Evolutionary conservation across 1,140 invertebrate species (phyloP), one percentile per base, ranked within the genome.

Genomic region (Cydia splendana): DNA sequence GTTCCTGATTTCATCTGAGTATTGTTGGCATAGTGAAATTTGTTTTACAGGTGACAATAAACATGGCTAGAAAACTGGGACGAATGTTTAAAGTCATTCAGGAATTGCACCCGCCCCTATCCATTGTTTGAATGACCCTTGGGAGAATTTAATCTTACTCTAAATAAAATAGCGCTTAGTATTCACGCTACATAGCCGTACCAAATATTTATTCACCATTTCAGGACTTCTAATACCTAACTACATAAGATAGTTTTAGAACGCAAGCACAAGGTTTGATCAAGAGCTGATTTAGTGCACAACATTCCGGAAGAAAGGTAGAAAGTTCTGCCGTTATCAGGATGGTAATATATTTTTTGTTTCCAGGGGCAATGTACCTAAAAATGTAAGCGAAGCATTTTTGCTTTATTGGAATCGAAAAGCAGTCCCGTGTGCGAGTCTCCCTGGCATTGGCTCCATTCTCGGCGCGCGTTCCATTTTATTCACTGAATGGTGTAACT

Each of bases 361-460:
- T 30, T 13, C 65, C 30, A 34, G 13, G 34, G 30, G 13, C 15
- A 34, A 7, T 34, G 13, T 28, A 2, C 28, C 65, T 34, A 38
- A 38, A 67, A 69, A 34, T 34, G 65, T 69, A 69, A 69, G 30
- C 28, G 30, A 69, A 69, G 28, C 34, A 71, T 38, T 71, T 57
- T 71, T 71, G n/a, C 34, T 71, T 71, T 42, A 42, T 71, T 71
- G 34, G 34, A 71, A 42, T 42, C 67, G 34, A 13, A 71, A 42
- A 12, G 67, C 67, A 38, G 34, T 71, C 34, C 65, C 30, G 34
- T 28, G 34, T 20, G 67, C 67, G 13, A 42, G 7, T 38, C 15
- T 71, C 34, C 34, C 34, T 18, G 67, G 34, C 34, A 18, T 34
- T 42, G 30, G 34, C 34, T 71, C 30, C 67, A 34, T 67, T 38